Evolutionary conservation across 2,888 invertebrate species (phyloP).

Genomic region (Lissonota sp.): DNA sequence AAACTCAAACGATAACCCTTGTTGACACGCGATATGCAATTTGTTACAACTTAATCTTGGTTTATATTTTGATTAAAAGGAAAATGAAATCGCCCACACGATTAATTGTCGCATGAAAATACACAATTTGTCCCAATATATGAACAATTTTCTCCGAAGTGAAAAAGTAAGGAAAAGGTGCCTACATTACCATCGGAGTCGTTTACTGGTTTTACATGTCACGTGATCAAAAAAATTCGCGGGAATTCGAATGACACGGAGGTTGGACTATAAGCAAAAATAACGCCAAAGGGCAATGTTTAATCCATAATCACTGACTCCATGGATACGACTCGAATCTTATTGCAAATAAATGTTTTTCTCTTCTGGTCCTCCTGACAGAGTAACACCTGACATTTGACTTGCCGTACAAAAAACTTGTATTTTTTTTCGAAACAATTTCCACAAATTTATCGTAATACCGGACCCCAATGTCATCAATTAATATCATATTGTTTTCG

Average conservation of each 20-base stretch:
- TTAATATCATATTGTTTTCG: constrained; percentile 17
- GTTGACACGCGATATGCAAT: no score
- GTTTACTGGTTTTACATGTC: no score
- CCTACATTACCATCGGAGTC: no score
- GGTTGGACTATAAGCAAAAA: neutral
- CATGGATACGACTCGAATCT: constrained; percentile 63
- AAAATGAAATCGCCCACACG: no score
- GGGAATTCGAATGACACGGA: no score
- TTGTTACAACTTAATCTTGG: no score
- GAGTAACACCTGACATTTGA: constrained; percentile 43
- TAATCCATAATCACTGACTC: constrained; percentile 64
- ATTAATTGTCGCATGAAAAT: no score
- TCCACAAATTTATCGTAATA: constrained; percentile 29
- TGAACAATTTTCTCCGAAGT: no score
- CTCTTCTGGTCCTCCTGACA: constrained; percentile 18
- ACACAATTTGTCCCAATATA: no score
- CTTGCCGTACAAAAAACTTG: constrained; percentile 6
- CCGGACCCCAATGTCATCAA: neutral
- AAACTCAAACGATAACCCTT: neutral
- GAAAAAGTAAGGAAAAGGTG: no score
- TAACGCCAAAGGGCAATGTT: constrained; percentile 48
- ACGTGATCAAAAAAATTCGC: no score
- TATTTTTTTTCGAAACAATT: constrained; percentile 43
- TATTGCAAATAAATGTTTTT: constrained; percentile 54
- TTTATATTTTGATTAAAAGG: no score